A percentile compares a stretch with the other conserved stretches of the same genome.
Conservation (phyloP, 1,140 invertebrate species). For the Megalopta genalis region DNA sequence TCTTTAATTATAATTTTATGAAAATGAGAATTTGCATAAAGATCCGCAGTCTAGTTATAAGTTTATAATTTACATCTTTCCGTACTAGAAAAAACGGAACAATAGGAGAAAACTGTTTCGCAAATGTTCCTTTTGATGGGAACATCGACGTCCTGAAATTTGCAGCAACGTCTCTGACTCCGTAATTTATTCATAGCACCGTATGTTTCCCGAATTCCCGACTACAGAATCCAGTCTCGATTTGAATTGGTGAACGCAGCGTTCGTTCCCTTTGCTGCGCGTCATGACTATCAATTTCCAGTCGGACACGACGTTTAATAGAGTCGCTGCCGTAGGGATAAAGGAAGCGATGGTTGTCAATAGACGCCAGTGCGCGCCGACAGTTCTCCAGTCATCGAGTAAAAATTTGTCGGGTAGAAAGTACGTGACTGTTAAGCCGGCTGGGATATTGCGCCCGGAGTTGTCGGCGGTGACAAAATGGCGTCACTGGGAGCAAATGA, state of each 20-base stretch:
- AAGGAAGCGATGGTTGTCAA: neutral
- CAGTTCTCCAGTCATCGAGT: slow-evolving; percentile 9
- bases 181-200: too few species aligned
- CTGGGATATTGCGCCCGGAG: slow-evolving; percentile 45
- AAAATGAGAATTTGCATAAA: too few species aligned
- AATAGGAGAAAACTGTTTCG: too few species aligned
- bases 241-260: neutral
- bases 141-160: too few species aligned
- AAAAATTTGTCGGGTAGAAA: slow-evolving; percentile 52
- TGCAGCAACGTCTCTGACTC: too few species aligned
- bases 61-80: too few species aligned
- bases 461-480: slow-evolving; percentile 61
- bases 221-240: too few species aligned
- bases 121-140: too few species aligned
- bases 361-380: neutral
- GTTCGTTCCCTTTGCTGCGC: neutral
- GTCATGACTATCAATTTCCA: neutral
- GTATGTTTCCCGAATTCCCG: too few species aligned
- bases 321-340: neutral
- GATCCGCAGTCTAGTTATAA: too few species aligned
- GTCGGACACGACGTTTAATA: neutral
- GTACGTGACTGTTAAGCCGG: slow-evolving; percentile 34
- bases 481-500: slow-evolving; percentile 54
- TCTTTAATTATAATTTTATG: too few species aligned
- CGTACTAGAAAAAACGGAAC: too few species aligned